A percentile compares a stretch with the other conserved stretches of the same genome.
Evolutionary conservation across 2,113 vertebrate species (phyloP).

Genomic region (Oryzias melastigma): DNA sequence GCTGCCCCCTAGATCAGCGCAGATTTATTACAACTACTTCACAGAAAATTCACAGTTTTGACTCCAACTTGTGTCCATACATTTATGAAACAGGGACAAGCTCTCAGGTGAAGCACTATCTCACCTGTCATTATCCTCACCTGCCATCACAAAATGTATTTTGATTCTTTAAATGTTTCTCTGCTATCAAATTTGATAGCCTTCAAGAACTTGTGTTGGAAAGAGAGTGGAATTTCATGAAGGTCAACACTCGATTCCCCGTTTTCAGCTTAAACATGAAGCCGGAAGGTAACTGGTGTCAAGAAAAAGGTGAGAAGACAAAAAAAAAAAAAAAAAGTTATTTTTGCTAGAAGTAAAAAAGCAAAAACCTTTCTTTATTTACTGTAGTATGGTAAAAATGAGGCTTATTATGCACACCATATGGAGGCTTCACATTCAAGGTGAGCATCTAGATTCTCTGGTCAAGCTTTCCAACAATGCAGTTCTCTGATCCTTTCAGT

Average conservation of each 20-base stretch:
- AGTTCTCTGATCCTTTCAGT: slow-evolving; percentile 83
- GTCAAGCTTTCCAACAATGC: slow-evolving; percentile 77
- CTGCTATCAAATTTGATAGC: neutral
- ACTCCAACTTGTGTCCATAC: too few relatives aligned
- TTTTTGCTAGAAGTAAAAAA: neutral
- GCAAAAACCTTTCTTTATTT: slow-evolving; percentile 35
- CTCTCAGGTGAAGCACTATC: too few relatives aligned
- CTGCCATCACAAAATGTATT: neutral
- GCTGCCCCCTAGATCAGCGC: too few relatives aligned
- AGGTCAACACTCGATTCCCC: slow-evolving; percentile 89
- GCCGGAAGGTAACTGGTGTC: slow-evolving; percentile 83
- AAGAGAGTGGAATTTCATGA: slow-evolving; percentile 76
- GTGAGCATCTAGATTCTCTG: slow-evolving; percentile 83
- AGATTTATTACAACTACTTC: too few relatives aligned
- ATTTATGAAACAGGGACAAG: too few relatives aligned
- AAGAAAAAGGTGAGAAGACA: slow-evolving; percentile 15
- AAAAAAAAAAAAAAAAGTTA: neutral
- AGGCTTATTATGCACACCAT: slow-evolving; percentile 91
- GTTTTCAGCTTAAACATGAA: slow-evolving; percentile 90
- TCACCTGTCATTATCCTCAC: too few relatives aligned
- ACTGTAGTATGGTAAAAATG: slow-evolving; percentile 95
- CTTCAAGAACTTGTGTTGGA: neutral
- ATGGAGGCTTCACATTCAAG: slow-evolving; percentile 82
- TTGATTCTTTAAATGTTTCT: slow-evolving; percentile 8
- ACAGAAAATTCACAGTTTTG: too few relatives aligned